Evolutionary conservation across 2,888 invertebrate species (phyloP).

Genomic region (Latheticus oryzae): DNA sequence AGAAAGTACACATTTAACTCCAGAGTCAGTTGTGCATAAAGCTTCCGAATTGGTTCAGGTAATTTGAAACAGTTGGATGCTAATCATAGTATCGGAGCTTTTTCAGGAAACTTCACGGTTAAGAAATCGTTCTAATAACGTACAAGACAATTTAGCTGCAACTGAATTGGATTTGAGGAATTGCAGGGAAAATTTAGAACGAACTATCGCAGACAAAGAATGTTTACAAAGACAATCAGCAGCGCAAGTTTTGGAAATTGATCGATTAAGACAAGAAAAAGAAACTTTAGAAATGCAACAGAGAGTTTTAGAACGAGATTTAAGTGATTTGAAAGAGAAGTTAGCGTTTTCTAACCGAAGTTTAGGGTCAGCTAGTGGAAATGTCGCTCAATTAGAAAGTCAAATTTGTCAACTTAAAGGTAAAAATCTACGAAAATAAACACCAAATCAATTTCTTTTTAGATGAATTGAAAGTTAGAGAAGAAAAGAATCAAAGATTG

Average conservation of each 20-base stretch:
- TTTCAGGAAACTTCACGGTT: constrained; percentile 63
- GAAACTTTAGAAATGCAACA: constrained; percentile 80
- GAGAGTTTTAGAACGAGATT: constrained; percentile 79
- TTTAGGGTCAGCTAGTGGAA: constrained; percentile 75
- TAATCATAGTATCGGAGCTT: constrained; percentile 11
- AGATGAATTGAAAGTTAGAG: constrained; percentile 78
- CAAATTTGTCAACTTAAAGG: constrained; percentile 77
- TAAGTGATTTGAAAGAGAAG: constrained; percentile 76
- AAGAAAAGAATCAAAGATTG: constrained; percentile 75
- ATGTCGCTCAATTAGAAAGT: constrained; percentile 77
- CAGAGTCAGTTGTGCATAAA: constrained; percentile 80
- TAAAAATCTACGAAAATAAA: too few species aligned
- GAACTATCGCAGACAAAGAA: constrained; percentile 77
- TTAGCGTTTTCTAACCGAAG: constrained; percentile 73
- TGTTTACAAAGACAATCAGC: constrained; percentile 80
- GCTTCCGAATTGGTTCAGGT: constrained; percentile 82
- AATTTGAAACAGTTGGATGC: constrained; percentile 13
- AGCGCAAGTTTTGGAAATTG: constrained; percentile 77
- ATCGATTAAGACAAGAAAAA: constrained; percentile 81
- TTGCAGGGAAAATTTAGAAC: constrained; percentile 75
- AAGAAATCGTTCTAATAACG: constrained; percentile 66
- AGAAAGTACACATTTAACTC: constrained; percentile 74
- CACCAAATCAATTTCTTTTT: too few species aligned
- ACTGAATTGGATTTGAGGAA: constrained; percentile 76
- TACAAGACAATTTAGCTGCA: constrained; percentile 71